Evolutionary conservation across 2,888 invertebrate species (phyloP).

Genomic region (Drosophila incognita): DNA sequence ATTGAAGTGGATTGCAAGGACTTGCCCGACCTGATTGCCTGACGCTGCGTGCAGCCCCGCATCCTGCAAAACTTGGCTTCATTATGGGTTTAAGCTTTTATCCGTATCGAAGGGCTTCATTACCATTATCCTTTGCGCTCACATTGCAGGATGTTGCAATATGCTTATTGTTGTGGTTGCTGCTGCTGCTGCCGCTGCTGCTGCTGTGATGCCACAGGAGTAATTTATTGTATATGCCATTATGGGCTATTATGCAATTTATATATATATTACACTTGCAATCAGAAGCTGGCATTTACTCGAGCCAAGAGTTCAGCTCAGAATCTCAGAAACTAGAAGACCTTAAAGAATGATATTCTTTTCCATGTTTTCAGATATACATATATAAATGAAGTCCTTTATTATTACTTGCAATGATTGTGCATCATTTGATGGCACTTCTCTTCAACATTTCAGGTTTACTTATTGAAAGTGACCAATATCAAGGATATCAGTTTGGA

Average conservation of each 20-base stretch:
- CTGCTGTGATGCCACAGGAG: background rate
- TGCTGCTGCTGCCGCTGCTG: background rate
- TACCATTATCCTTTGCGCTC: constrained; percentile 29
- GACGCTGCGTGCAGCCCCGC: background rate
- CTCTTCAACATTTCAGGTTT: background rate
- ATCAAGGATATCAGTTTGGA: background rate
- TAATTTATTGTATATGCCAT: background rate
- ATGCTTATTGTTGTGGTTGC: background rate
- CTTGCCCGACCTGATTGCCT: background rate
- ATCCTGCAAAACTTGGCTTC: background rate
- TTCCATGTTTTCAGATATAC: no score
- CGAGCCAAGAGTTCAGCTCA: background rate
- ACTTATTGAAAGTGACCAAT: no score
- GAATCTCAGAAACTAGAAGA: background rate
- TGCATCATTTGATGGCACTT: background rate
- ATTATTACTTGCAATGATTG: no score
- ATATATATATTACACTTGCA: background rate
- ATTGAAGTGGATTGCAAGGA: background rate
- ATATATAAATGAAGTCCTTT: background rate
- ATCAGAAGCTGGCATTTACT: background rate
- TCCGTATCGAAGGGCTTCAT: constrained; percentile 20
- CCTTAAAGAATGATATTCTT: background rate
- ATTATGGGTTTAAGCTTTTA: constrained; percentile 1
- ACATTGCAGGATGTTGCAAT: constrained; percentile 21
- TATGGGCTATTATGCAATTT: background rate